phyloP scores from a whole-genome alignment of 2,888 invertebrate species.

The Dascillus cervinus region DNA sequence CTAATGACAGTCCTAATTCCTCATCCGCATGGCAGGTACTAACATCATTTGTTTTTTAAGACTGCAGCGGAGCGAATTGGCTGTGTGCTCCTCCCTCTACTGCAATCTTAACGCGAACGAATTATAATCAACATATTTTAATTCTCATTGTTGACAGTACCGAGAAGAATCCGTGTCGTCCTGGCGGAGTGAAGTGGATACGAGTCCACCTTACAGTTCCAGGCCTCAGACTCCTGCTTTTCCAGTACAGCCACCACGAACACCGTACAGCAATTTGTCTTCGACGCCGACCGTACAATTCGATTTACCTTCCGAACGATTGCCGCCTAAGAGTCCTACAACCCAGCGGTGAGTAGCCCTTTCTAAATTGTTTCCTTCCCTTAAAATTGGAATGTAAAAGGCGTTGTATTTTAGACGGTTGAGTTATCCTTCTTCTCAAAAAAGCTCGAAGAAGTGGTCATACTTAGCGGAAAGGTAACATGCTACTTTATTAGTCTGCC shows the following conservation, averaged over 20 bases:
- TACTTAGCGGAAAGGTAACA: slow-evolving; percentile 40
- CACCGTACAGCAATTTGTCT: slow-evolving; percentile 74
- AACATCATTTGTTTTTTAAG: no score
- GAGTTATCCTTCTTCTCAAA: slow-evolving; percentile 37
- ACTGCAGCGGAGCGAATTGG: no score
- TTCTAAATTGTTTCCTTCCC: slow-evolving; percentile 9
- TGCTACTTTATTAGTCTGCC: no score
- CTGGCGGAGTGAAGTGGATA: slow-evolving; percentile 53
- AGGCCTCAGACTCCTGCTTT: slow-evolving; percentile 89
- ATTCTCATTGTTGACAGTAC: slow-evolving; percentile 34
- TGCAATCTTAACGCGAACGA: no score
- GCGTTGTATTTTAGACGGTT: slow-evolving; percentile 36
- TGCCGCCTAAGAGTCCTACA: slow-evolving; percentile 76
- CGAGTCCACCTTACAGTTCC: slow-evolving; percentile 49
- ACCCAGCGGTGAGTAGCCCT: slow-evolving; percentile 51
- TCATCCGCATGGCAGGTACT: slow-evolving; percentile 47
- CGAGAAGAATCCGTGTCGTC: slow-evolving; percentile 62
- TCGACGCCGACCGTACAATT: slow-evolving; percentile 55
- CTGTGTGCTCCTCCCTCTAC: no score
- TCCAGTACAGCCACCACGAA: slow-evolving; percentile 85
- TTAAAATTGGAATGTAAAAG: neutral
- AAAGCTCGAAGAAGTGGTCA: slow-evolving; percentile 37
- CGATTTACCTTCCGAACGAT: slow-evolving; percentile 49
- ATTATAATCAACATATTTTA: no score
- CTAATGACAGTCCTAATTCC: slow-evolving; percentile 38